Percentiles rank a stretch among this genome's conserved stretches.
phyloP scores from a whole-genome alignment of 2,113 vertebrate species.

The Mixornis gularis region DNA sequence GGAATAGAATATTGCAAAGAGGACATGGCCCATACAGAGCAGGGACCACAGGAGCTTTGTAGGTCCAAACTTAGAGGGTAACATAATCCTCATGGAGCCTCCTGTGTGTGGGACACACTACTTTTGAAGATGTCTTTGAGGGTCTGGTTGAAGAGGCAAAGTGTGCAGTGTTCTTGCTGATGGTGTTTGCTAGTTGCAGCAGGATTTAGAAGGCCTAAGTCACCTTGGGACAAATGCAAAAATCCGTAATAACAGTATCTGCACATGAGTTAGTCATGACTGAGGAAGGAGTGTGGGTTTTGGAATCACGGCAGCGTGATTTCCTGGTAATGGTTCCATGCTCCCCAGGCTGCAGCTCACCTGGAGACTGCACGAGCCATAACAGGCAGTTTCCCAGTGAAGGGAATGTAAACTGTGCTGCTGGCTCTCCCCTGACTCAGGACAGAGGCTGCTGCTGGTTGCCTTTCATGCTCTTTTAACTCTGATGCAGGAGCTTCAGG shows the following conservation, averaged over 20 bases:
- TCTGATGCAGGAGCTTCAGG: background rate
- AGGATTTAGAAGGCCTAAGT: background rate
- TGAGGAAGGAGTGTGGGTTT: background rate
- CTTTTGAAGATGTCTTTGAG: background rate
- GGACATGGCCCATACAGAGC: background rate
- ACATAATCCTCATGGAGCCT: background rate
- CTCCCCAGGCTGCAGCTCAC: background rate
- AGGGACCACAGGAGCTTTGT: background rate
- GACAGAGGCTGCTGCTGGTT: background rate
- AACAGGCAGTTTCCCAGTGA: background rate
- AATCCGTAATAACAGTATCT: background rate
- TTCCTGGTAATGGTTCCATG: background rate
- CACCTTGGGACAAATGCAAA: background rate
- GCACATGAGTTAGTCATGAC: background rate
- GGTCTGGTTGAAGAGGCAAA: background rate
- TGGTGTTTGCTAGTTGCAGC: background rate
- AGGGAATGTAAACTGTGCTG: background rate
- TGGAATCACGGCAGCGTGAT: rapidly evolving
- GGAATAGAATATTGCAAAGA: background rate
- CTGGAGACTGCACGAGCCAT: background rate
- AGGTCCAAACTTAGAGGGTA: background rate
- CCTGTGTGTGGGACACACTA: background rate
- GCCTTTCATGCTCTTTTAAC: background rate
- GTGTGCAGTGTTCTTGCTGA: background rate
- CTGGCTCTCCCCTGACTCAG: background rate